Evolutionary conservation across 2,888 invertebrate species (phyloP).

Genomic region (Schizaphis graminum): DNA sequence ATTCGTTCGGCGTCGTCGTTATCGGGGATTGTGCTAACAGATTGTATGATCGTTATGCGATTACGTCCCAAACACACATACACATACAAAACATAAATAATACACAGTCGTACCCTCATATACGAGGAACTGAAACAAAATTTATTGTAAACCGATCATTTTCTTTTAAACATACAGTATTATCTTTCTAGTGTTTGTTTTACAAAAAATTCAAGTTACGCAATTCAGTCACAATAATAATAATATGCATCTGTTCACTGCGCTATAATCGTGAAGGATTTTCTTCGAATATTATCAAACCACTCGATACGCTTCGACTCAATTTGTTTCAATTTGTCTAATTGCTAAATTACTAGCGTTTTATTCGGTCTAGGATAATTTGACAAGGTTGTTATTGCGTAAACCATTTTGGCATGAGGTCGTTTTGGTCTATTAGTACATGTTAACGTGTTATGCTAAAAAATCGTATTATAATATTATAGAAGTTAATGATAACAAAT

Average conservation of each 20-base stretch:
- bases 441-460: not conserved
- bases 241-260: not conserved
- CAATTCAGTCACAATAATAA: not conserved
- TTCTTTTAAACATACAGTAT: not conserved
- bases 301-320: not conserved
- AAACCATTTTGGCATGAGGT: not conserved
- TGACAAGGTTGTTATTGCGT: not conserved
- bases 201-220: not conserved
- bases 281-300: not conserved
- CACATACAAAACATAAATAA: not conserved
- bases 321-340: not conserved
- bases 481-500: not conserved
- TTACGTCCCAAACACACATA: not conserved
- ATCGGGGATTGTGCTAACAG: constrained; percentile 16
- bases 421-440: not conserved
- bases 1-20: constrained; percentile 33
- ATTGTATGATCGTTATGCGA: constrained; percentile 37
- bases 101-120: not conserved
- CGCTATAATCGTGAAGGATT: not conserved
- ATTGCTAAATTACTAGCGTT: not conserved
- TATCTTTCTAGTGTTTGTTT: not conserved
- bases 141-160: not conserved
- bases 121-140: not conserved
- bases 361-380: not conserved
- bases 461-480: not conserved